Conservation (phyloP, 2,113 vertebrate genomes). For the Orcinus orca region DNA sequence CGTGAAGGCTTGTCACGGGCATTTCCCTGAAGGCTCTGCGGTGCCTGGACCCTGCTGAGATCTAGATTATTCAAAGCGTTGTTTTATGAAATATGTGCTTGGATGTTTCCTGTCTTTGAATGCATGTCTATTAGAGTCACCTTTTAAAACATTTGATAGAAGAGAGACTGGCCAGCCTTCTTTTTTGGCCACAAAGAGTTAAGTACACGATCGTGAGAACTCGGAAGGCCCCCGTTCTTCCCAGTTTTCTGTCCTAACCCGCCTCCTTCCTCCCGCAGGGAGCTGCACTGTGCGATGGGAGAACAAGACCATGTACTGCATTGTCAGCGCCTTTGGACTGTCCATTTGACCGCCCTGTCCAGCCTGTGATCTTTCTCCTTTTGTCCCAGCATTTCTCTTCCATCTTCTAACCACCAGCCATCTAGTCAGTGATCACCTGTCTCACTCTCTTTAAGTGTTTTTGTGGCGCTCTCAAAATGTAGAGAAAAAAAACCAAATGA, state of each 20-base stretch:
- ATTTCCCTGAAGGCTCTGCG: neutral
- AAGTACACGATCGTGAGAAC: neutral
- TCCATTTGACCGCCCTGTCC: conserved; percentile 84
- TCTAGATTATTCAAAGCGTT: neutral
- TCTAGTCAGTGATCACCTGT: conserved; percentile 63
- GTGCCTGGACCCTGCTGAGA: neutral
- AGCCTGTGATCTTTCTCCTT: neutral
- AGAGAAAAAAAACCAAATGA: conserved; percentile 57
- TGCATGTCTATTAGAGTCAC: neutral
- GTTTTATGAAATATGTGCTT: neutral
- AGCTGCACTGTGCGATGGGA: conserved; percentile 95
- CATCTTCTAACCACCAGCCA: conserved; percentile 52
- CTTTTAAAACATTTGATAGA: neutral
- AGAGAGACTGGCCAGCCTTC: neutral
- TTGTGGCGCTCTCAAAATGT: conserved; percentile 20
- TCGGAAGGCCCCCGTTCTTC: neutral
- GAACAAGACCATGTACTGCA: conserved; percentile 96
- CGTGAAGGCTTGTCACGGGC: too few relatives aligned
- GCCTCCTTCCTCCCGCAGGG: conserved; percentile 81
- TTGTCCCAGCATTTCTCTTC: conserved; percentile 50
- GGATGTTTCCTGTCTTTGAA: neutral
- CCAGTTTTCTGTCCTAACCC: neutral
- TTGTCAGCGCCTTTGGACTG: conserved; percentile 93
- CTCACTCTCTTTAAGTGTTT: conserved; percentile 52
- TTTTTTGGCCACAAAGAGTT: neutral